Evolutionary conservation across 2,113 vertebrate species (phyloP).

Genomic region (Syngnathus floridae): DNA sequence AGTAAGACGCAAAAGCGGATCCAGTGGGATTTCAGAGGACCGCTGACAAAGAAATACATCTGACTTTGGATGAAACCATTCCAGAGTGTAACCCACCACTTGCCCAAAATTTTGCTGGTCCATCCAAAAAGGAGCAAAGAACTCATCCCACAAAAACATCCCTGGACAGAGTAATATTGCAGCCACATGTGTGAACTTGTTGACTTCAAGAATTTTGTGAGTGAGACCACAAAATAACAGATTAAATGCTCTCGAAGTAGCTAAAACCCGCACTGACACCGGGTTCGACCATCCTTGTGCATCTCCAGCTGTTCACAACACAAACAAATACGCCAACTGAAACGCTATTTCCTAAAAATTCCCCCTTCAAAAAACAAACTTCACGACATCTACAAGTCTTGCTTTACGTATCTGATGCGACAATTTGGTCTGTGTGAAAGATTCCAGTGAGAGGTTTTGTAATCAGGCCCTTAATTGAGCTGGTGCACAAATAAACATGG

Average conservation of each 20-base stretch:
- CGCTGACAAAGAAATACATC: no score
- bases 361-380: constrained; percentile 59
- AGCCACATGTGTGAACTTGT: constrained; percentile 66
- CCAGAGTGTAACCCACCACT: no score
- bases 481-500: constrained; percentile 68
- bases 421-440: background rate
- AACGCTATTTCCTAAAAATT: constrained; percentile 53
- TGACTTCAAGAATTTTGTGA: constrained; percentile 65
- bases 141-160: background rate
- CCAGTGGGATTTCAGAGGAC: no score
- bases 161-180: constrained; percentile 56
- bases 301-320: constrained; percentile 23
- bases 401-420: no score
- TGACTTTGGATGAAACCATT: no score
- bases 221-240: constrained; percentile 56
- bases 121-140: background rate
- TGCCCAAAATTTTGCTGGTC: background rate
- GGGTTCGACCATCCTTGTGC: background rate
- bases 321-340: constrained; percentile 9
- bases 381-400: constrained; percentile 39
- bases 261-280: background rate
- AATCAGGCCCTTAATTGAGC: constrained; percentile 59
- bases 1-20: background rate
- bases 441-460: constrained; percentile 21
- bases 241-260: constrained; percentile 36